Percentiles rank a stretch among this genome's conserved stretches.
Evolutionary conservation across 2,113 vertebrate genomes (phyloP).

Genomic region (Pristiophorus japonicus): DNA sequence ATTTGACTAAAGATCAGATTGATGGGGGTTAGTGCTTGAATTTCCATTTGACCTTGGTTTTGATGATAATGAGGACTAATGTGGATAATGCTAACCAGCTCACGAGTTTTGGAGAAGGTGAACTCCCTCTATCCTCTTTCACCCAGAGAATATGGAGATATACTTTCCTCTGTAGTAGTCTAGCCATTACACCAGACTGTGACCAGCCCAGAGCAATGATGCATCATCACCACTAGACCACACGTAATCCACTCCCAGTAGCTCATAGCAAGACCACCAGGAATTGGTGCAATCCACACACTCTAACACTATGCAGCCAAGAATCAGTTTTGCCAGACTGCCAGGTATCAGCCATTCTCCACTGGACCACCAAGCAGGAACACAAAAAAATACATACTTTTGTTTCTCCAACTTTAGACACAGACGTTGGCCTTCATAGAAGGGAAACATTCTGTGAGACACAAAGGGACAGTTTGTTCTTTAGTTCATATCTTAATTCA

Average conservation of each 20-base stretch:
- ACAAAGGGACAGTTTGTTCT: conserved; percentile 5
- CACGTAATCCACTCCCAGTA: not conserved
- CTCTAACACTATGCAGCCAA: not conserved
- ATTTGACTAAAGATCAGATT: not conserved
- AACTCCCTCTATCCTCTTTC: not conserved
- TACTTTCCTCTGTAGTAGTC: not conserved
- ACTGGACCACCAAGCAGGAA: conserved; percentile 13
- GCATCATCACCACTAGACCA: not conserved
- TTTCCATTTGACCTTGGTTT: not conserved
- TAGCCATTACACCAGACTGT: not conserved
- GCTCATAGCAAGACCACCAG: not conserved
- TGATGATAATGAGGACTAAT: not conserved
- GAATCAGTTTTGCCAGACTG: not conserved
- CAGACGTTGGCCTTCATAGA: not conserved
- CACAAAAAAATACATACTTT: not conserved
- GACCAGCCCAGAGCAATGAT: not conserved
- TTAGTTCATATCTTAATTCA: conserved; percentile 6
- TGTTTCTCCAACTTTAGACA: not conserved
- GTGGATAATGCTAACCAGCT: not conserved
- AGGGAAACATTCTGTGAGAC: not conserved
- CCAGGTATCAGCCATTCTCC: not conserved
- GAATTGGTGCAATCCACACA: not conserved
- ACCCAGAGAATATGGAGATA: not conserved
- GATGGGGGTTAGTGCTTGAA: not conserved
- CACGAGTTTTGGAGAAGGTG: not conserved